phyloP scores from a whole-genome alignment of 2,113 vertebrate species.

The Egretta garzetta region DNA sequence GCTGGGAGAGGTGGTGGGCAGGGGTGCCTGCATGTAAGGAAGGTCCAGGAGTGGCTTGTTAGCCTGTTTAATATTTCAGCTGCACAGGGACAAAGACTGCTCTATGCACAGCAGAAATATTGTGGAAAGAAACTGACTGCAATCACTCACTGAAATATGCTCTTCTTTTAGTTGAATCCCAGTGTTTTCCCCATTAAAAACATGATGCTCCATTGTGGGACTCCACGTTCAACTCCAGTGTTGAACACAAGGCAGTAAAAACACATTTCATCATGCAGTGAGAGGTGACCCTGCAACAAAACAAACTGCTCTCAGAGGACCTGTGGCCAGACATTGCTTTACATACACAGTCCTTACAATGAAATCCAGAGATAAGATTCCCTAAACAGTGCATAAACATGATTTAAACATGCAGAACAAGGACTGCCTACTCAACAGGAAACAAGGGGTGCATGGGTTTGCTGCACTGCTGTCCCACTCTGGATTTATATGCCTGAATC shows the following conservation, averaged over 20 bases:
- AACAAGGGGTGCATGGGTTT: background rate
- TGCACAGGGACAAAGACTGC: background rate
- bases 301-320: background rate
- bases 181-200: background rate
- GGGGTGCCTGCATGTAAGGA: background rate
- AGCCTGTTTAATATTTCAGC: background rate
- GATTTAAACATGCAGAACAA: background rate
- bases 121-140: background rate
- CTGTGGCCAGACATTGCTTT: background rate
- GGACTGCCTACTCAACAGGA: background rate
- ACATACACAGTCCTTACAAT: background rate
- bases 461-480: background rate
- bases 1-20: background rate
- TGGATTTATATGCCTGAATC: background rate
- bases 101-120: background rate
- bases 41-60: background rate
- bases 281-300: background rate
- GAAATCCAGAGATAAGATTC: background rate
- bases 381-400: background rate
- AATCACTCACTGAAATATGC: background rate
- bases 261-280: background rate
- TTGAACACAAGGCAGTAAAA: background rate
- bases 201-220: background rate
- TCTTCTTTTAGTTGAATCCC: background rate
- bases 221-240: background rate